Base-by-base conservation (phyloP, 2,888 invertebrate species). In the Epinotia ramella region DNA sequence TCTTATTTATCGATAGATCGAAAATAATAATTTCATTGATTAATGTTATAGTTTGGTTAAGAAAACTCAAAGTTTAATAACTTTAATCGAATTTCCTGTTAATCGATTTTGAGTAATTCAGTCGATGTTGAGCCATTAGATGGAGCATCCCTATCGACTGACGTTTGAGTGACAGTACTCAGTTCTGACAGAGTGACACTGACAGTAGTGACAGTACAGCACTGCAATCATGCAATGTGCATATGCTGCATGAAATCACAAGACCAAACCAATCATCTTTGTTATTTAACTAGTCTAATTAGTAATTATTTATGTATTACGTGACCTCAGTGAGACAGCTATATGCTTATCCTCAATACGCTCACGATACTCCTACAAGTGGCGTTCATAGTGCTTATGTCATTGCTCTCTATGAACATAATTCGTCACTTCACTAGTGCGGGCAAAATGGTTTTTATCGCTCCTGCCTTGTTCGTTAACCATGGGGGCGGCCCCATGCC, bases 321-420 rank as follows among this genome's bases (percentile, higher is more conserved):
- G 66, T 72, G 44, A 72, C 66, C 49, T 53, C 75, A 44, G 71
- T 59, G 33, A 67, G 20, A 67, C 76, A 62, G 67, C 76, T 76
- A 67, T 72, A 94, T 94, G 94, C 89, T 94, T 80, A 83, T 94
- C 81, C 86, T 94, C 79, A 94, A 94, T 84, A 92, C 94, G 46
- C 78, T 94, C 56, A 80, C 93, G 57, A 88, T 94, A 77, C 82
- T 93, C 49, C 44, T 93, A 59, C 93, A 93, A 86, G 86, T 94
- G 44, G 86, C 84, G 49, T 88, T 93, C 77, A 91, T 93, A 80
- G 91, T 92, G 83, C 91, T 88, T 87, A 88, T 94, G 88, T 89
- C 93, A 73, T 83, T 94, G 57, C 68, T 94, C 40, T 40, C 40
- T 40, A 40, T 40, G 40, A 40, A 40, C 9, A 40, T 94, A 79